A percentile compares a stretch with the other conserved stretches of the same genome.
Evolutionary conservation across 2,113 vertebrate genomes (phyloP).

Genomic region (Monarcha castaneiventris): DNA sequence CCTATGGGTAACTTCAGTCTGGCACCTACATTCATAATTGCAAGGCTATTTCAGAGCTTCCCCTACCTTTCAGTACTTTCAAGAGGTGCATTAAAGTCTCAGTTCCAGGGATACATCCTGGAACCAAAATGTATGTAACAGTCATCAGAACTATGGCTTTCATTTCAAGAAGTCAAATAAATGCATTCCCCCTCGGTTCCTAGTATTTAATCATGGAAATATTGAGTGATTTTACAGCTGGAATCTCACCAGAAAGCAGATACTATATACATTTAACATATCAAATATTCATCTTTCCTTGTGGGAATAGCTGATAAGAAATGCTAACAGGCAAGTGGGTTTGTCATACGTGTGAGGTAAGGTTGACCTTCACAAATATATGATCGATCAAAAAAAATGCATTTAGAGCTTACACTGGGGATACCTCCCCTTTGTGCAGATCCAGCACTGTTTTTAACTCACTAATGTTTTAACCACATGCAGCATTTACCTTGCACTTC

Average conservation of each 20-base stretch:
- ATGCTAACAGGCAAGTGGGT: background rate
- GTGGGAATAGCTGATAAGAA: conserved; percentile 31
- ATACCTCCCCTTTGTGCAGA: background rate
- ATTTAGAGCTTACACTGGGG: background rate
- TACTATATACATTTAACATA: background rate
- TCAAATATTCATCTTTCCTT: conserved; percentile 9
- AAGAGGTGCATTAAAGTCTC: background rate
- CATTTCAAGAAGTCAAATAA: conserved; percentile 8
- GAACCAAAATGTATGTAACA: background rate
- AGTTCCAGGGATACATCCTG: background rate
- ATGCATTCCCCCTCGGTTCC: background rate
- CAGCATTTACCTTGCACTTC: background rate
- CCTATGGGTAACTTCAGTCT: background rate
- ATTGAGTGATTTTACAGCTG: conserved; percentile 51
- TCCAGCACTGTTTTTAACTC: background rate
- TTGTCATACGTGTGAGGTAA: background rate
- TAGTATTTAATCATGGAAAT: conserved; percentile 40
- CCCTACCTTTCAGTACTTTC: background rate
- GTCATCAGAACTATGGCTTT: background rate
- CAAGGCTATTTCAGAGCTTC: background rate
- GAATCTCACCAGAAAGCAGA: conserved; percentile 7
- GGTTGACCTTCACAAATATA: background rate
- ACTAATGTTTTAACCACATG: background rate
- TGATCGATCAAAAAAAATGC: background rate
- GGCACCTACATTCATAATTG: background rate